Conservation (phyloP, 1,140 invertebrate genomes). For the Helicoverpa zea region DNA sequence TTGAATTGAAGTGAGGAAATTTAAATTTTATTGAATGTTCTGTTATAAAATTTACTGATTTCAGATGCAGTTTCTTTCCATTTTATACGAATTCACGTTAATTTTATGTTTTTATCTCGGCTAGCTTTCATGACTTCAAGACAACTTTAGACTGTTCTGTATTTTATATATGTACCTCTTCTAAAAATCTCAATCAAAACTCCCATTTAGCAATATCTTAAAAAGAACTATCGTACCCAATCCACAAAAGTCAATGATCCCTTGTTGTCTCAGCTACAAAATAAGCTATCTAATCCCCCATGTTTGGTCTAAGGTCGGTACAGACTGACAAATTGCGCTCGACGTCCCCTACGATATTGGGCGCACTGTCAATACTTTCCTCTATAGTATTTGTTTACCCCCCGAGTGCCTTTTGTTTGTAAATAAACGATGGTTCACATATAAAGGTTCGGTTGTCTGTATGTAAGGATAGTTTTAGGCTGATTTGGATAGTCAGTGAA, state of each 20-base stretch:
- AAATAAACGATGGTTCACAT: constrained; percentile 1
- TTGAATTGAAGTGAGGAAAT: neutral
- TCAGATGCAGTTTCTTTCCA: no score
- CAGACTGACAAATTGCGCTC: constrained; percentile 37
- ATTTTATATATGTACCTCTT: no score
- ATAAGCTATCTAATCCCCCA: constrained; percentile 26
- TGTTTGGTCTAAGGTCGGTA: constrained; percentile 19
- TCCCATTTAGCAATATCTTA: neutral
- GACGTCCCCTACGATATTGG: constrained; percentile 32
- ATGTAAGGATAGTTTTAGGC: neutral
- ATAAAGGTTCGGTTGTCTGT: constrained; percentile 20
- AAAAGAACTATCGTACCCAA: neutral
- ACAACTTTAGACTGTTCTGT: no score
- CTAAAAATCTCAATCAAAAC: no score
- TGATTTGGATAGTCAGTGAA: neutral
- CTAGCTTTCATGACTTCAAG: no score
- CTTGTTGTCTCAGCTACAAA: neutral
- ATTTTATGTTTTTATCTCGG: no score
- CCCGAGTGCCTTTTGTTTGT: constrained; percentile 19
- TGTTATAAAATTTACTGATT: no score
- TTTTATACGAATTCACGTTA: no score
- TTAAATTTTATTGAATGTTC: neutral
- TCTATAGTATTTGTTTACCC: constrained; percentile 21
- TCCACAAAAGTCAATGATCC: constrained; percentile 7
- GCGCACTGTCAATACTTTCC: constrained; percentile 26